These are phyloP conservation scores for Dendroctonus ponderosae DNA, from an alignment of 1,140 invertebrate genomes.

Conservation along the genomic window DNA sequence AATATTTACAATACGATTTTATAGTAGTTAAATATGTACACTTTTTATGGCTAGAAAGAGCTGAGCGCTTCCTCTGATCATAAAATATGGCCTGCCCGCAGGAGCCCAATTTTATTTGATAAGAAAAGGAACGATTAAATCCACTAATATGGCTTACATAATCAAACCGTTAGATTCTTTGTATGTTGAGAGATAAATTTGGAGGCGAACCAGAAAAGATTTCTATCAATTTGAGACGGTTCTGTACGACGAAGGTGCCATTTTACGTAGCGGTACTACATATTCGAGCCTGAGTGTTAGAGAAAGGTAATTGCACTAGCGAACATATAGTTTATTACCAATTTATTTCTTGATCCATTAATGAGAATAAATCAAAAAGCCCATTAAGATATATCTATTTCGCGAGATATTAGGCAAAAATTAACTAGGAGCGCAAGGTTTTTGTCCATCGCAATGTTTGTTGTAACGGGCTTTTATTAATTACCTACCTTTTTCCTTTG, in stretches of 20 bases:
- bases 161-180: constrained; percentile 16
- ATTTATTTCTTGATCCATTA: constrained; percentile 35
- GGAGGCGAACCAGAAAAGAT: constrained; percentile 20
- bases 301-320: constrained; percentile 34
- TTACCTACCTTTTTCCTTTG: too few relatives aligned
- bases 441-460: too few relatives aligned
- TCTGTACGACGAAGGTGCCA: constrained; percentile 29
- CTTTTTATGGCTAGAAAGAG: too few relatives aligned
- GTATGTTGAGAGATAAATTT: constrained; percentile 20
- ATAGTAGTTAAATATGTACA: too few relatives aligned
- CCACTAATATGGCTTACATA: constrained; percentile 10
- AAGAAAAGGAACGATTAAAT: constrained; percentile 7
- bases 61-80: too few relatives aligned
- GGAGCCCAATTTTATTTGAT: constrained; percentile 5
- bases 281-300: constrained; percentile 31
- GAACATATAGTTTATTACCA: constrained; percentile 36
- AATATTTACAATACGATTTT: too few relatives aligned
- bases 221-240: constrained; percentile 33
- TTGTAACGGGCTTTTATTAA: too few relatives aligned
- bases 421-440: too few relatives aligned
- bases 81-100: neutral
- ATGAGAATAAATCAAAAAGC: constrained; percentile 33
- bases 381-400: neutral
- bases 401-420: too few relatives aligned
- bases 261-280: constrained; percentile 34